Evolutionary conservation across 2,797 vertebrate species (phyloP), one percentile per base, ranked within the genome.

Genomic region (Helostoma temminkii): DNA sequence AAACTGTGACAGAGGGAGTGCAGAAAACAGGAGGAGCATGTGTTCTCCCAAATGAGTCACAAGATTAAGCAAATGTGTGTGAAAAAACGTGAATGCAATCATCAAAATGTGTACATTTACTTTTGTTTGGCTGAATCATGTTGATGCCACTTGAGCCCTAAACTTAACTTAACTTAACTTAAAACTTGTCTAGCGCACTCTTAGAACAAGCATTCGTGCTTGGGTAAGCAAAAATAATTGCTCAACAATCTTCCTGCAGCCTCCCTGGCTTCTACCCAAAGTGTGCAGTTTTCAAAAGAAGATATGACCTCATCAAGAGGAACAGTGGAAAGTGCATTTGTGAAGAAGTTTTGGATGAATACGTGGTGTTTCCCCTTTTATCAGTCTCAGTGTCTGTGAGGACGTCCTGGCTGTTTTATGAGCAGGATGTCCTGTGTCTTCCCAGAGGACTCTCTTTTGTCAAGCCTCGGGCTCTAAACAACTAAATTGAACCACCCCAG

Each of bases 341-440:
- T 70, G 66, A 72, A 61, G 60, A 54, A 0, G 34, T 45, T 72
- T 84, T 43, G 63, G 66, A 68, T 60, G 66, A 78, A 78, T 79
- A 48, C 54, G 54, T 26, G 25, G 47, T 8, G 61, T 54, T 89
- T 82, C 83, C 66, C 42, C 61, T 74, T 81, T 88, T 86, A 88
- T 85, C 86, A 85, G 83, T 59, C 49, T n/a, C 50, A 45, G 71
- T 72, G 71, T 85, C 73, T 41, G 41, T 78, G 76, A 86, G 84
- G 76, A 85, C 6, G 36, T 89, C 88, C 81, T 86, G 83, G 79
- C 78, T 57, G 80, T 88, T 91, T 91, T 91, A 91, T 89, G 87
- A 83, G 77, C 88, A 90, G 88, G 89, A 89, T 60, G 82, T 91
- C 87, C 88, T 91, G 88, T 87, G 76, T 87, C 71, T 61, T 61